A percentile compares a stretch with the other conserved stretches of the same genome.
Conservation (phyloP, 2,113 vertebrate genomes). For the Amphiprion percula region DNA sequence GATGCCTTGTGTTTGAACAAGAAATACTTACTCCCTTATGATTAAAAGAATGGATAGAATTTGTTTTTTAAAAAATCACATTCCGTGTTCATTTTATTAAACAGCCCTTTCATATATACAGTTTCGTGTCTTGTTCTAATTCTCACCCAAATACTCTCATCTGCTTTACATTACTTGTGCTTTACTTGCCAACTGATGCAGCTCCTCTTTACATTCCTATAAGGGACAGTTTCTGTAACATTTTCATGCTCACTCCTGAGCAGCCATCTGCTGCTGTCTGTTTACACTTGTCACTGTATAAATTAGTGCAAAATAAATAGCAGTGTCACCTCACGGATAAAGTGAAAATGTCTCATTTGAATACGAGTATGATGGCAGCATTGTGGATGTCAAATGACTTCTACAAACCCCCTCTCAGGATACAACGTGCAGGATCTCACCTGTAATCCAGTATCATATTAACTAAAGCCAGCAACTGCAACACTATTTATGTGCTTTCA, state of each 20-base stretch:
- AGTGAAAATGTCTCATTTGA: slow-evolving; percentile 41
- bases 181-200: slow-evolving; percentile 16
- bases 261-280: slow-evolving; percentile 41
- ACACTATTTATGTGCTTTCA: too few species aligned
- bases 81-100: too few species aligned
- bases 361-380: slow-evolving; percentile 4
- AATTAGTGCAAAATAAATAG: slow-evolving; percentile 42
- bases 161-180: slow-evolving; percentile 10
- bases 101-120: not conserved
- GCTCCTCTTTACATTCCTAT: slow-evolving; percentile 6
- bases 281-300: slow-evolving; percentile 34
- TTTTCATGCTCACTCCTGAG: slow-evolving; percentile 23
- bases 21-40: too few species aligned
- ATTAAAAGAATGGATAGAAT: not conserved
- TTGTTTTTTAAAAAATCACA: not conserved
- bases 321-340: slow-evolving; percentile 18
- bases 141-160: slow-evolving; percentile 14
- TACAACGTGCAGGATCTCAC: not conserved
- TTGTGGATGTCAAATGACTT: not conserved
- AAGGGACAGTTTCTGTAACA: slow-evolving; percentile 17
- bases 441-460: not conserved
- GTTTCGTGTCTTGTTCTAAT: not conserved
- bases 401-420: not conserved
- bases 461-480: too few species aligned
- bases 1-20: too few species aligned